Conservation (phyloP, 1,140 invertebrate species). For the Delia radicum region DNA sequence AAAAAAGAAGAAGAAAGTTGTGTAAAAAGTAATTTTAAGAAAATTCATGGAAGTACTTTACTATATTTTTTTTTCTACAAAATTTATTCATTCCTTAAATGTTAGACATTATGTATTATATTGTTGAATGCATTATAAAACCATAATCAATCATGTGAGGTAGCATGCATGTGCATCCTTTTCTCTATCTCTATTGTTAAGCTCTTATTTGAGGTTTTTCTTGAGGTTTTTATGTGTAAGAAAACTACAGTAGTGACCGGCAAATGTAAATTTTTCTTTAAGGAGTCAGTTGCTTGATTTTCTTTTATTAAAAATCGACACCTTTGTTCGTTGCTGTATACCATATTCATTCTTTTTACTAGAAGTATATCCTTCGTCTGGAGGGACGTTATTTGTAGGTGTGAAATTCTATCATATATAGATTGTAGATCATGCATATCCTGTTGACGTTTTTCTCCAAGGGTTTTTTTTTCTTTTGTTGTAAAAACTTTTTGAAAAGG, state of each 20-base stretch:
- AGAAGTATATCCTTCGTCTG: neutral
- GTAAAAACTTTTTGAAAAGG: neutral
- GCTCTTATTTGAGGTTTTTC: neutral
- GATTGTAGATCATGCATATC: conserved; percentile 19
- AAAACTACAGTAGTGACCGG: neutral
- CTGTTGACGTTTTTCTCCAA: conserved; percentile 9
- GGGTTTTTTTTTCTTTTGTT: neutral
- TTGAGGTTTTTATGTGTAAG: neutral
- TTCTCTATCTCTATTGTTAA: neutral
- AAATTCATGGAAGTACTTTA: neutral
- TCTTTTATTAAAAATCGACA: neutral
- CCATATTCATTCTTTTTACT: too few relatives aligned
- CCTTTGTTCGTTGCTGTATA: conserved; percentile 1
- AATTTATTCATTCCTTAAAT: neutral
- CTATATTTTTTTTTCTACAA: neutral
- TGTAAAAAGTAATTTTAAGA: neutral
- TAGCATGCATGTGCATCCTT: neutral
- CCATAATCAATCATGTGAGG: conserved; percentile 14
- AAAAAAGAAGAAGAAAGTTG: too few relatives aligned
- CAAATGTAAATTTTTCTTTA: neutral
- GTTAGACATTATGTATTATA: neutral
- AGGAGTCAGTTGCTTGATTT: neutral
- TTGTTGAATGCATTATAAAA: conserved; percentile 6
- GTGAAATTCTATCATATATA: conserved; percentile 17
- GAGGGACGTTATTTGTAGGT: conserved; percentile 4